Evolutionary conservation across 2,797 vertebrate genomes (phyloP).

Genomic region (Argya squamiceps): DNA sequence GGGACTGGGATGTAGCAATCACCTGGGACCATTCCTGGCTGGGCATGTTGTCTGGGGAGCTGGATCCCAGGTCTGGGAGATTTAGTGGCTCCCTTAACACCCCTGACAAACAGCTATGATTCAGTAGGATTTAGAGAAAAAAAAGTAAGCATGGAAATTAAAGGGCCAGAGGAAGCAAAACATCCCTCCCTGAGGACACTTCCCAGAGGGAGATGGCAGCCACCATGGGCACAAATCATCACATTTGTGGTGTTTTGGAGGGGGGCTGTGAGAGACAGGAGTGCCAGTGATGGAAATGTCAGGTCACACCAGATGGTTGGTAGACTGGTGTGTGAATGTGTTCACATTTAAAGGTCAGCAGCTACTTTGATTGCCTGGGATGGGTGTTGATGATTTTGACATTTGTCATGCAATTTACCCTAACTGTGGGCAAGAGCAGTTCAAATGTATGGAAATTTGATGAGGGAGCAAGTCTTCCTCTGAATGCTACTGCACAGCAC

Average conservation of each 20-base stretch:
- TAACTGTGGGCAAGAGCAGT: background rate
- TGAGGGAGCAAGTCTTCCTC: background rate
- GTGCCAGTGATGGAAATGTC: conserved; percentile 10
- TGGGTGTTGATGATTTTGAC: background rate
- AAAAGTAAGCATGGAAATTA: background rate
- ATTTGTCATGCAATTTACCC: background rate
- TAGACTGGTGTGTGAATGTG: background rate
- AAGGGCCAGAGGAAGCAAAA: background rate
- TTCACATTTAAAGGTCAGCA: conserved; percentile 57
- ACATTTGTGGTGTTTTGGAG: background rate
- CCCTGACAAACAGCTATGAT: background rate
- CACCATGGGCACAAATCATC: background rate
- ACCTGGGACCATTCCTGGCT: background rate
- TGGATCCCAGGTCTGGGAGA: accelerated
- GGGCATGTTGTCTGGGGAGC: background rate
- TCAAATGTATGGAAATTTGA: background rate
- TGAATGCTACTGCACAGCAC: background rate
- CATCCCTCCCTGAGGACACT: background rate
- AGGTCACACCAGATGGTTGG: conserved; percentile 8
- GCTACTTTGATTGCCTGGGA: conserved; percentile 14
- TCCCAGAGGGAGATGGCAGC: background rate
- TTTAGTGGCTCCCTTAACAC: background rate
- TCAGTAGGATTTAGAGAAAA: background rate
- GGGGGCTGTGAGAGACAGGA: background rate
- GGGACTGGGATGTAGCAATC: background rate